Evolutionary conservation across 2,113 vertebrate species (phyloP), one percentile per base, ranked within the genome.

Genomic region (Coregonus clupeaformis): DNA sequence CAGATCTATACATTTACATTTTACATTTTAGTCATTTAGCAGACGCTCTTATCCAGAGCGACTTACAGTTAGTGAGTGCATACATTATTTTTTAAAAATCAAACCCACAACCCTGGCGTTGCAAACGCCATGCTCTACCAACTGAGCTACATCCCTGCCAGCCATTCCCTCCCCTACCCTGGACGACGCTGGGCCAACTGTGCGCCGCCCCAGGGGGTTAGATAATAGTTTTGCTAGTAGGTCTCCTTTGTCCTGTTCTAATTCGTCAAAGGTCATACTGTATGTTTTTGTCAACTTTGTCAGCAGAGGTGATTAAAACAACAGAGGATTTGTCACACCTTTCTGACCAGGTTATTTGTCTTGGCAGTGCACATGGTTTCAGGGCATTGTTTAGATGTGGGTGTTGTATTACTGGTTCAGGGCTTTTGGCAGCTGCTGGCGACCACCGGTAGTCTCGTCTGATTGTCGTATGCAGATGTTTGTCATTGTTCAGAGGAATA

Each of bases 391-490:
- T 71, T 2, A 42, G 36, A 6, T 32, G 1, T 32, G 32, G 36
- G 9, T 42, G 36, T 42, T 57, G 47, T 22, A 32, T 75, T 25
- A 14, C 71, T 22, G 49, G 64, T 65, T 32, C n/a, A 5, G 36
- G 36, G 45, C 36, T 68, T 29, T 68, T 77, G 69, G 73, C 30
- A 80, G 74, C 70, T 77, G 70, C 72, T 47, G 12, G n/a, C 11
- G 30, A n/a, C 12, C 16, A 14, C 32, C 4, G 9, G 22, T n/a
- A 65, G 36, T 30, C 49, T 72, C 25, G 73, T 78, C 57, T 84
- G 75, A 77, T 87, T 80, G 81, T 76, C 20, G 18, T 80, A 84
- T 89, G 84, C 69, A 86, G 79, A 88, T 84, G 79, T 74, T 78
- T 73, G 66, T n/a, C 47, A 22, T 60, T 69, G 72, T 66, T 75